Base-by-base conservation (phyloP, 2,888 invertebrate species). In the Pherbina coryleti region DNA sequence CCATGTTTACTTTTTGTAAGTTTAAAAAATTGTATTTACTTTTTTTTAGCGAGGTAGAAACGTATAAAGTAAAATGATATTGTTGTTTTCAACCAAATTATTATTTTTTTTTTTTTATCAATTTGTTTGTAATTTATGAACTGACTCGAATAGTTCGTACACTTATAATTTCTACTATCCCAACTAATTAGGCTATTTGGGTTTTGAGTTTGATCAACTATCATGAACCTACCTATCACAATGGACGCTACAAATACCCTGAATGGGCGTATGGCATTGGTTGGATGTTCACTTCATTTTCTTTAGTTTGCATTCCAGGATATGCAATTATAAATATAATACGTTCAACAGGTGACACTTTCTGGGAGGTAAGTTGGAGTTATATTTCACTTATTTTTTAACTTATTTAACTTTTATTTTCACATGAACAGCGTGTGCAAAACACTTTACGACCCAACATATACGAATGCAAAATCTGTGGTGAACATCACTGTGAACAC, bases 201-300 rank as follows among this genome's bases (percentile, higher is more conserved):
- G 93, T 97, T 76, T 95, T 96, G 84, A 95, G 96, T 84, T 91
- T 97, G 86, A 94, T 96, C 77, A 96, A 97, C 90, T 97, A 97
- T 89, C 93, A 94, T 84, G 94, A 95, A 66, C 96, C 97, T 11
- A 94, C 94, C 44, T 96, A 97, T 88, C 94, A 95, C 82, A 95
- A 95, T 84, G 95, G 95, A 78, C 91, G 91, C 76, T 95, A 95
- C 85, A 90, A 90, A 73, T 97, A 96, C 88, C 97, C 97, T 0
- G 90, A 91, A 77, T 97, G 97, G 97, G 95, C 96, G 31, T 94
- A 95, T 84, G 82, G 82, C 19, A 90, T 97, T 73, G 97, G 97
- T 62, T 97, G 97, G 97, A 91, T 93, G 83, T 94, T 97, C 81
- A 95, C 97, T 0, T 94, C 95, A 14, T 90, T 95, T 55, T 97